These are phyloP conservation scores for Rhinogobio ventralis DNA, from an alignment of 2,797 vertebrate species.

Conservation along the genomic window DNA sequence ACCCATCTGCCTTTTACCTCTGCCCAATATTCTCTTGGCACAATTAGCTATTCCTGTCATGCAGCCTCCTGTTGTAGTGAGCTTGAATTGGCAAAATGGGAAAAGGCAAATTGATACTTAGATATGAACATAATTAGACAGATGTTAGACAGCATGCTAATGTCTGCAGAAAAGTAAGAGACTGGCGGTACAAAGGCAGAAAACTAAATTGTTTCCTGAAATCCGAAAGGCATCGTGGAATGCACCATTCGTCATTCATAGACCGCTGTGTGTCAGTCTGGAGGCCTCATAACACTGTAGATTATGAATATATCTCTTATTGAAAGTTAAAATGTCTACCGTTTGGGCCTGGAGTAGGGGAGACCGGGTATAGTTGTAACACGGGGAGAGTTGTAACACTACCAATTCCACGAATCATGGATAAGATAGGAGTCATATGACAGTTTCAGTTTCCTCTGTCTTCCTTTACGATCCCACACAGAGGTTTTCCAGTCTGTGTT, in stretches of 20 bases:
- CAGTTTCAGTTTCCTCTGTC: too few species aligned
- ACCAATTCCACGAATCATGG: too few species aligned
- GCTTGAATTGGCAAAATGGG: background rate
- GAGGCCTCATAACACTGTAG: background rate
- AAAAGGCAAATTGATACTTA: conserved; percentile 44
- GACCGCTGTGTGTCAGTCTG: background rate
- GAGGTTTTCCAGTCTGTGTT: too few species aligned
- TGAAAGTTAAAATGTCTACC: background rate
- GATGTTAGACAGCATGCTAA: conserved; percentile 37
- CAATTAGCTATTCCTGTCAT: conserved; percentile 13
- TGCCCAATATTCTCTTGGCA: conserved; percentile 45
- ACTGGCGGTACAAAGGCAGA: background rate
- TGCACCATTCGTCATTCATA: background rate
- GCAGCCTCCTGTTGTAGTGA: conserved; percentile 3
- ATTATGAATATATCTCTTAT: background rate
- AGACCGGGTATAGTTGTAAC: too few species aligned
- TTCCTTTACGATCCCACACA: too few species aligned
- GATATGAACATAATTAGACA: conserved; percentile 41
- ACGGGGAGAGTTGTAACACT: too few species aligned
- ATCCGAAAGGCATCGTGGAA: background rate
- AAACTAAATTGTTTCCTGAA: background rate
- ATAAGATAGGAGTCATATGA: too few species aligned
- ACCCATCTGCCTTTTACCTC: conserved; percentile 52
- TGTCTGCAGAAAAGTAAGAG: conserved; percentile 28
- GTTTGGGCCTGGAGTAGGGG: background rate